Evolutionary conservation across 1,140 invertebrate genomes (phyloP), one percentile per base, ranked within the genome.

Genomic region (Cotesia vestalis): DNA sequence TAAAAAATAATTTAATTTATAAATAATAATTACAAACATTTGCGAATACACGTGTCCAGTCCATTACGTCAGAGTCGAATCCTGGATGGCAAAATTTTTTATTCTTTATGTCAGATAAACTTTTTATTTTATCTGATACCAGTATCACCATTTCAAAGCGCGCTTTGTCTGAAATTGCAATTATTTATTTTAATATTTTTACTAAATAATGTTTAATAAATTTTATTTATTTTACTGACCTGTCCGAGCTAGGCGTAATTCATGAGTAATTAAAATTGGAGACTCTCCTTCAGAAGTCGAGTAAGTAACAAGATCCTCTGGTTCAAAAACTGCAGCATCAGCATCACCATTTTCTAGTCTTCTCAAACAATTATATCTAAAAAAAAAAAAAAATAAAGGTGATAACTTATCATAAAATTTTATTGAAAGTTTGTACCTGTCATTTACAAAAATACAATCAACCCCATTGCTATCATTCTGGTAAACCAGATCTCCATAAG

Each of bases 261-360:
- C 91, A 70, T 92, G 91, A 8, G 92, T 92, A 36, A 94, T 87
- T 63, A 93, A 82, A 35, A 93, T 86, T 71, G 92, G 89, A 0
- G 90, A 85, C 75, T 90, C 87, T 6, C 89, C 89, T 88, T 91
- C 91, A 57, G 79, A 77, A 8, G 88, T 89, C 6, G 93, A 92
- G 12, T 59, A 35, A 1, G 93, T 90, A 20, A 94, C 88, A 55
- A 95, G 85, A 85, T 96, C 94, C 83, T 95, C 94, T 0, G 95
- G 90, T 73, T 93, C 92, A 73, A 95, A 89, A 1, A 94, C 91
- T 1, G 93, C 92, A 77, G 96, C 92, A 84, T 97, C 95, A 8
- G 93, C 95, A 9, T 90, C 88, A 14, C 91, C 90, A 78, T 90
- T 90, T 46, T 89, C 86, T 72, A 97, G 91, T 72, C 90, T 87